phyloP scores from a whole-genome alignment of 2,113 vertebrate species.

The Malurus alboscapulatus region DNA sequence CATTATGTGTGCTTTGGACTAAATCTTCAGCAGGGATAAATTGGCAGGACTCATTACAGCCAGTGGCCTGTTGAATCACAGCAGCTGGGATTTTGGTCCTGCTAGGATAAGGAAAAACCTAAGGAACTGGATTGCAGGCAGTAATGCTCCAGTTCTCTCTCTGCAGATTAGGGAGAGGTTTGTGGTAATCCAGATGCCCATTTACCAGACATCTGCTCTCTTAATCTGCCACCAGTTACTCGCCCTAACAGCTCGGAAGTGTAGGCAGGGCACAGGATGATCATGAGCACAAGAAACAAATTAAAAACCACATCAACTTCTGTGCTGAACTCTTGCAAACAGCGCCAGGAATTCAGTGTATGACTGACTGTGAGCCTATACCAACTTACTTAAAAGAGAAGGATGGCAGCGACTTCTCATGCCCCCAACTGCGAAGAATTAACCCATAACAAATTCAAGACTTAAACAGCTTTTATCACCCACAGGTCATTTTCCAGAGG shows the following conservation, averaged over 20 bases:
- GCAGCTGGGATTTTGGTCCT: not conserved
- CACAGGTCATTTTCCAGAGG: not conserved
- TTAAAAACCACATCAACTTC: not conserved
- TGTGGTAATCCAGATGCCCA: constrained; percentile 22
- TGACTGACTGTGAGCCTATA: not conserved
- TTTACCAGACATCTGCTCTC: not conserved
- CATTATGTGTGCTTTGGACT: not conserved
- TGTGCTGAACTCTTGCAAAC: not conserved
- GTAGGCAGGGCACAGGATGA: not conserved
- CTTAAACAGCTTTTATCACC: not conserved
- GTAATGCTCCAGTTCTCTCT: not conserved
- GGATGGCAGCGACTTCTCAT: not conserved
- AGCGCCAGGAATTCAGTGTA: not conserved
- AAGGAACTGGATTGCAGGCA: constrained; percentile 14
- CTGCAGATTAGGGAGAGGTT: not conserved
- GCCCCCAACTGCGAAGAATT: not conserved
- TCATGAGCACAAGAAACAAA: not conserved
- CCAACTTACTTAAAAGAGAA: not conserved
- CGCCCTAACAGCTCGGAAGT: not conserved
- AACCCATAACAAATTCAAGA: not conserved
- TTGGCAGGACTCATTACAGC: not conserved
- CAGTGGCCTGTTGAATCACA: not conserved
- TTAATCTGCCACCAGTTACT: constrained; percentile 31
- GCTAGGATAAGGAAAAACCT: not conserved
- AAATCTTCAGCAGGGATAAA: not conserved